Base-by-base conservation (phyloP, 2,113 vertebrate genomes). In the Microcebus tavaratra region DNA sequence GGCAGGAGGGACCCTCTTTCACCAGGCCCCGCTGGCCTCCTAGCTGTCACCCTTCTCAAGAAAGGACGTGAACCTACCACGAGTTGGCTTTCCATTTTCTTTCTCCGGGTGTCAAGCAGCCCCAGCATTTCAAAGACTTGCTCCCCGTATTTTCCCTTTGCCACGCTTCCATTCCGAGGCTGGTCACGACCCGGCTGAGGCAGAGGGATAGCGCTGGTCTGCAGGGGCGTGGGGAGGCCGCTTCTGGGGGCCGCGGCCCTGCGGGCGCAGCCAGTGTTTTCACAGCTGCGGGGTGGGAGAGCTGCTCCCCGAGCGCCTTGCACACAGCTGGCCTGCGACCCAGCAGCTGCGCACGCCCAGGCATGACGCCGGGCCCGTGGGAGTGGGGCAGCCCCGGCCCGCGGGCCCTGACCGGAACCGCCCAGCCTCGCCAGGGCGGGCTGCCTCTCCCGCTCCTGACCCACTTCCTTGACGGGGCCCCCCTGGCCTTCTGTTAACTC, bases 331-430 rank as follows among this genome's bases (percentile, higher is more conserved):
- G 96, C 96, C 76, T 63, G 81, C 0, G 0, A n/a, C 65, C 48
- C 73, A 39, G 92, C 97, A 97, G 96, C 97, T 97, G 95, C 42
- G 42, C 42, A 78, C 88, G 63, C 73, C 82, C 83, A 45, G 34
- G 63, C n/a, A 12, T 31, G 48, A 84, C 88, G 36, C 17, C 1
- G 0, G 39, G 45, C 70, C 82, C 0, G 0, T 0, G 31, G 45
- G 48, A 36, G 0, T 0, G 20, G 27, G 61, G 23, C 76, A 31
- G 5, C 87, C 90, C 59, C 36, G 63, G 89, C 45, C 3, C 0
- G 63, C 0, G 0, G 29, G 29, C 31, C 25, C 0, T 5, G 53
- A 12, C 25, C 2, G 0, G 63, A 86, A 45, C 42, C 2, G 29
- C 55, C 88, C 91, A 8, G 4, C 29, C 70, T 59, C 0, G 0